These are phyloP conservation scores for Mus musculus DNA, from an alignment of 2,113 vertebrate species.

Conservation along the genomic window DNA sequence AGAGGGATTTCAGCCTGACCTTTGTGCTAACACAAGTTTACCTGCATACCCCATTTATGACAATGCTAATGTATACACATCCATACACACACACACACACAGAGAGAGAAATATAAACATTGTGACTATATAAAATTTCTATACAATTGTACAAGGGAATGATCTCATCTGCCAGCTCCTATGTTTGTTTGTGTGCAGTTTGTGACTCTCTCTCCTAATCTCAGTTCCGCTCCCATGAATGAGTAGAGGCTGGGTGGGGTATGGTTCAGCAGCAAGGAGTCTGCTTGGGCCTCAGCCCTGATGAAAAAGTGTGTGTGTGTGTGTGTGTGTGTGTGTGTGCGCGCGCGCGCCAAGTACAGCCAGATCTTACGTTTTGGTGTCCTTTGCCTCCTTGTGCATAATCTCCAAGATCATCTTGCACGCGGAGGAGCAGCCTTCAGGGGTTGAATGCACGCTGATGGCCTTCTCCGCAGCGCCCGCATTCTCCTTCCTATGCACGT, in stretches of 20 bases:
- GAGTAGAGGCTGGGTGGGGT: not conserved
- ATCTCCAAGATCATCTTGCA: slow-evolving; percentile 98
- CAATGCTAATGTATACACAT: not conserved
- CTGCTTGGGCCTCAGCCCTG: no score
- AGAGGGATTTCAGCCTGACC: no score
- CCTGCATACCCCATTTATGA: not conserved
- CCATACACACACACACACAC: not conserved
- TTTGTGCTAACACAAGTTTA: not conserved
- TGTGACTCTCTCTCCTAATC: not conserved
- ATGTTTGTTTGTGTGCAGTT: no score
- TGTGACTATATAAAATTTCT: not conserved
- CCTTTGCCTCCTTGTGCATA: slow-evolving; percentile 98
- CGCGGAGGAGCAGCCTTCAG: slow-evolving; percentile 95
- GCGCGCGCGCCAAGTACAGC: no score
- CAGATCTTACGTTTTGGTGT: slow-evolving; percentile 94
- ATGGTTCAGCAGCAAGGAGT: not conserved
- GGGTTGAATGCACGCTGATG: slow-evolving; percentile 97
- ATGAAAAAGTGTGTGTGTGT: no score
- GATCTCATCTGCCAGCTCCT: not conserved
- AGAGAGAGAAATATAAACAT: not conserved
- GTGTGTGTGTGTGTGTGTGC: no score
- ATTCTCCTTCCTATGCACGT: slow-evolving; percentile 96
- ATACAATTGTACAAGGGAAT: not conserved
- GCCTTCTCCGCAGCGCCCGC: slow-evolving; percentile 96
- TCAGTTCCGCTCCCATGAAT: not conserved